A percentile compares a stretch with the other conserved stretches of the same genome.
phyloP scores from a whole-genome alignment of 2,113 vertebrate species.

The Callipepla californica region DNA sequence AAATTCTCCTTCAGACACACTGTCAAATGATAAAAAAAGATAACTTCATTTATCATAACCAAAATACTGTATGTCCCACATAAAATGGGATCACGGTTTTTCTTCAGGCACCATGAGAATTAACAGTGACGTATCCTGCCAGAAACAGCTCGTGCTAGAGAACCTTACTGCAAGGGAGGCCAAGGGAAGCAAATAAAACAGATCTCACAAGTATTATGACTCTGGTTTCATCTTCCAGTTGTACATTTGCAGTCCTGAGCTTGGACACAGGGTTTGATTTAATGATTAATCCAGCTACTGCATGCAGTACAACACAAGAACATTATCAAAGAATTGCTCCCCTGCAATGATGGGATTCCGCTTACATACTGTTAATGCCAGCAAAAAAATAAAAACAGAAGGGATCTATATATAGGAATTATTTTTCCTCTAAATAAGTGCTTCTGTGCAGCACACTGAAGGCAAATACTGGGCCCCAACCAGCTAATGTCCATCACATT shows the following conservation, averaged over 20 bases:
- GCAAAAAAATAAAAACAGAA: neutral
- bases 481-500: neutral
- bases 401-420: neutral
- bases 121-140: neutral
- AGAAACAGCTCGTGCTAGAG: neutral
- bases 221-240: neutral
- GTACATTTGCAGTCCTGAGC: neutral
- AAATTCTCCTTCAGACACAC: neutral
- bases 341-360: fast-evolving
- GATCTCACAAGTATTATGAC: neutral
- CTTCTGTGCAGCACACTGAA: neutral
- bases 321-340: neutral
- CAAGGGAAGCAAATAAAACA: neutral
- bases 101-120: neutral
- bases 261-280: neutral
- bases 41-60: neutral
- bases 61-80: neutral
- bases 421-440: neutral
- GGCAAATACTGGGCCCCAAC: neutral
- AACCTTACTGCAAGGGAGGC: neutral
- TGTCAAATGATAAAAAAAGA: neutral
- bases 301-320: neutral
- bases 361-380: neutral
- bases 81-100: neutral
- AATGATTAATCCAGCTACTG: neutral